These are phyloP conservation scores for Thumatha senex DNA, from an alignment of 2,888 invertebrate genomes.

Conservation along the genomic window DNA sequence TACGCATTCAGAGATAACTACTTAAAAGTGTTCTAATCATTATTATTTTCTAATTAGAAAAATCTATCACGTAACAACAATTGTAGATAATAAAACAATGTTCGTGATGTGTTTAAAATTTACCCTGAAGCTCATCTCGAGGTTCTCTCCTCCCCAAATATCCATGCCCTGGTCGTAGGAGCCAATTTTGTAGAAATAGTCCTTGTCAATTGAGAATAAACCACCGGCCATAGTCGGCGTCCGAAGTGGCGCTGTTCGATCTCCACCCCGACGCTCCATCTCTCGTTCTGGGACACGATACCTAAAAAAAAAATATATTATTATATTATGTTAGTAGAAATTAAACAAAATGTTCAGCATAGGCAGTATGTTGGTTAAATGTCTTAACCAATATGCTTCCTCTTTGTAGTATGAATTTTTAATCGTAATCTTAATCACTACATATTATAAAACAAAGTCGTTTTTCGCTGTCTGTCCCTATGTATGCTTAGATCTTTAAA, in stretches of 20 bases:
- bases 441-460: too few relatives aligned
- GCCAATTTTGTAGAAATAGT: conserved; percentile 98
- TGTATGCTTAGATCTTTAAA: too few relatives aligned
- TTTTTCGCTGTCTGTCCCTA: too few relatives aligned
- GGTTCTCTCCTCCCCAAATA: conserved; percentile 99
- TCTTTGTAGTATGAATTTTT: too few relatives aligned
- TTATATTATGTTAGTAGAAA: too few relatives aligned
- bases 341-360: neutral
- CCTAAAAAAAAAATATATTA: conserved; percentile 63
- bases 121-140: conserved; percentile 98
- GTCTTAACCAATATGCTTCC: too few relatives aligned
- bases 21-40: neutral
- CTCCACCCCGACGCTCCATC: conserved; percentile 95
- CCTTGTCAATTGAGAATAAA: conserved; percentile 95
- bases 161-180: conserved; percentile 99
- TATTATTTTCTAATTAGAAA: neutral
- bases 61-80: too few relatives aligned
- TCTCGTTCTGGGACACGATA: conserved; percentile 99
- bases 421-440: too few relatives aligned
- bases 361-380: too few relatives aligned
- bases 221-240: conserved; percentile 99
- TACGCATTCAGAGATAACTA: neutral
- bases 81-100: neutral
- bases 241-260: conserved; percentile 95
- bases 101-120: conserved; percentile 19